phyloP scores from a whole-genome alignment of 2,797 vertebrate species.

The Mastacembelus armatus region DNA sequence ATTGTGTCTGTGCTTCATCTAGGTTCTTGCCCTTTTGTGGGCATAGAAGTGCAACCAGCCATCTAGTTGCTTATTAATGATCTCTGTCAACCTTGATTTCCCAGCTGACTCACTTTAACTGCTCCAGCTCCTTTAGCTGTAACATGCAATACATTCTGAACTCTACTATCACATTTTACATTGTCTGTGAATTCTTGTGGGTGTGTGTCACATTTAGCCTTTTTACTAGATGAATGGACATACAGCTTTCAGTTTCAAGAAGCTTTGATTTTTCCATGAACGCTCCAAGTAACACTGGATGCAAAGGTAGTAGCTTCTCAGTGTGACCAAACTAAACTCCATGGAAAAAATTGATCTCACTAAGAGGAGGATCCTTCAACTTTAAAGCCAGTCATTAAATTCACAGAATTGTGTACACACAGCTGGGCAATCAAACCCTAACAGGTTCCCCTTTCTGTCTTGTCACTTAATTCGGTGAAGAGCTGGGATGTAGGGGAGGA shows the following conservation, averaged over 20 bases:
- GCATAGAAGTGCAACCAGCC: slow-evolving; percentile 54
- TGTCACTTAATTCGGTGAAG: slow-evolving; percentile 18
- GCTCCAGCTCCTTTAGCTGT: slow-evolving; percentile 25
- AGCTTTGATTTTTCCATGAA: slow-evolving; percentile 22
- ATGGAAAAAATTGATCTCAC: slow-evolving; percentile 42
- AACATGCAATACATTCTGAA: slow-evolving; percentile 39
- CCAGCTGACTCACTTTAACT: slow-evolving; percentile 54
- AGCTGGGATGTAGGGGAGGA: neutral
- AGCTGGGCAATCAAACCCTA: slow-evolving; percentile 32
- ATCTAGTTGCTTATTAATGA: slow-evolving; percentile 76
- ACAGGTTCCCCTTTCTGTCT: slow-evolving; percentile 24
- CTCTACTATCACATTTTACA: slow-evolving; percentile 32
- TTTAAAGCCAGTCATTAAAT: slow-evolving; percentile 48
- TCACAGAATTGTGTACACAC: slow-evolving; percentile 41
- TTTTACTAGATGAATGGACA: slow-evolving; percentile 38
- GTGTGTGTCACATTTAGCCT: slow-evolving; percentile 30
- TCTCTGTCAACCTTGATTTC: slow-evolving; percentile 78
- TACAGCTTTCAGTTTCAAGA: slow-evolving; percentile 11
- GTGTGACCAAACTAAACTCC: slow-evolving; percentile 30
- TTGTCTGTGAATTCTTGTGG: slow-evolving; percentile 26
- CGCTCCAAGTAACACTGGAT: neutral
- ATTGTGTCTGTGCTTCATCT: slow-evolving; percentile 12
- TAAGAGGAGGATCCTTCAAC: slow-evolving; percentile 25
- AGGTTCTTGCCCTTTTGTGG: slow-evolving; percentile 48
- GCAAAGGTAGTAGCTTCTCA: slow-evolving; percentile 8